phyloP scores from a whole-genome alignment of 1,140 invertebrate species.

The Tetragnatha versicolor region DNA sequence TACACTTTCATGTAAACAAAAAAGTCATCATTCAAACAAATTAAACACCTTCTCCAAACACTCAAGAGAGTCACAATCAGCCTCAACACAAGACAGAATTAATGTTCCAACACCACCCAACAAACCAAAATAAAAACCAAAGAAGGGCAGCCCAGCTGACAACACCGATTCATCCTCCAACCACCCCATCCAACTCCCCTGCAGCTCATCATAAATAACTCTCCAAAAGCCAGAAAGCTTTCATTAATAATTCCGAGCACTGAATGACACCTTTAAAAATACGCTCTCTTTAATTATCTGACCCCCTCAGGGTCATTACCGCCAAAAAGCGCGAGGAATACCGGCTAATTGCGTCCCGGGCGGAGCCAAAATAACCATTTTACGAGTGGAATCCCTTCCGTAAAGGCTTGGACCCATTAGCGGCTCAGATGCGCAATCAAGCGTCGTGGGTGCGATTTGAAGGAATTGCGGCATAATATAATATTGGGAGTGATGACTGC shows the following conservation, averaged over 20 bases:
- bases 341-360: slow-evolving; percentile 31
- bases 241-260: neutral
- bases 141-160: too few species aligned
- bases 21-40: too few species aligned
- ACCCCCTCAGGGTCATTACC: slow-evolving; percentile 31
- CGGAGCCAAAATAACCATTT: slow-evolving; percentile 39
- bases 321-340: slow-evolving; percentile 12
- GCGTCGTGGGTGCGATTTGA: neutral
- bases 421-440: slow-evolving; percentile 10
- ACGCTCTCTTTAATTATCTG: neutral
- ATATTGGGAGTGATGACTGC: neutral
- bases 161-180: too few species aligned
- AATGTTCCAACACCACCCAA: too few species aligned
- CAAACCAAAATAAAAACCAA: too few species aligned
- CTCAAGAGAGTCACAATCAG: too few species aligned
- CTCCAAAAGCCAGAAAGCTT: too few species aligned
- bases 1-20: too few species aligned
- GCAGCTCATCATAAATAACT: too few species aligned
- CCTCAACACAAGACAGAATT: too few species aligned
- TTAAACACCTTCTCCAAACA: too few species aligned
- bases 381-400: slow-evolving; percentile 37
- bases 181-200: too few species aligned
- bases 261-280: neutral
- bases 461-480: slow-evolving; percentile 6
- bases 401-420: slow-evolving; percentile 34